A percentile compares a stretch with the other conserved stretches of the same genome.
These are phyloP conservation scores for Deilephila porcellus DNA, from an alignment of 2,888 invertebrate genomes.

Conservation along the genomic window DNA sequence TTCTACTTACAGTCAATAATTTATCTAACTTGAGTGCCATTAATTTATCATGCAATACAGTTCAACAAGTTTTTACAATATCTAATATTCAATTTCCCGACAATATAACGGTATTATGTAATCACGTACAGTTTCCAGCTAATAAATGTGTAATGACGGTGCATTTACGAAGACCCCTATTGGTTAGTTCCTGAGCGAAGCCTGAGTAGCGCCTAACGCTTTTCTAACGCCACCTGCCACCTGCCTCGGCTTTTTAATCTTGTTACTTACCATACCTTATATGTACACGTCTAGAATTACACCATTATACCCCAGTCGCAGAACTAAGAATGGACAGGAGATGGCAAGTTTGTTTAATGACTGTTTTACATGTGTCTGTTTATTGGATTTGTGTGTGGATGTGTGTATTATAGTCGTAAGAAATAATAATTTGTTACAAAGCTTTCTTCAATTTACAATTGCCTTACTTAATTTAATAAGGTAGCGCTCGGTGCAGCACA, in stretches of 20 bases:
- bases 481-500: too few relatives aligned
- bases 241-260: constrained; percentile 81
- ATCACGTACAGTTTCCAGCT: not conserved
- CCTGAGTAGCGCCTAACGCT: constrained; percentile 64
- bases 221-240: constrained; percentile 77
- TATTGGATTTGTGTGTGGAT: too few relatives aligned
- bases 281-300: constrained; percentile 79
- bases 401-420: too few relatives aligned
- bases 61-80: too few relatives aligned
- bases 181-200: constrained; percentile 37
- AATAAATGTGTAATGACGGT: constrained; percentile 6
- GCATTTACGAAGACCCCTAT: not conserved
- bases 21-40: too few relatives aligned
- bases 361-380: too few relatives aligned
- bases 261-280: constrained; percentile 79
- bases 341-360: not conserved
- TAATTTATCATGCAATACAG: too few relatives aligned
- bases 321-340: constrained; percentile 33
- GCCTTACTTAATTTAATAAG: too few relatives aligned
- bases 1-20: too few relatives aligned
- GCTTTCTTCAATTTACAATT: too few relatives aligned
- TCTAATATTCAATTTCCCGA: too few relatives aligned
- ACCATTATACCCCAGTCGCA: constrained; percentile 63
- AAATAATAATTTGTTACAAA: too few relatives aligned
- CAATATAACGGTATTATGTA: not conserved